A percentile compares a stretch with the other conserved stretches of the same genome.
Evolutionary conservation across 2,797 vertebrate species (phyloP).

Genomic region (Sardinella longiceps): DNA sequence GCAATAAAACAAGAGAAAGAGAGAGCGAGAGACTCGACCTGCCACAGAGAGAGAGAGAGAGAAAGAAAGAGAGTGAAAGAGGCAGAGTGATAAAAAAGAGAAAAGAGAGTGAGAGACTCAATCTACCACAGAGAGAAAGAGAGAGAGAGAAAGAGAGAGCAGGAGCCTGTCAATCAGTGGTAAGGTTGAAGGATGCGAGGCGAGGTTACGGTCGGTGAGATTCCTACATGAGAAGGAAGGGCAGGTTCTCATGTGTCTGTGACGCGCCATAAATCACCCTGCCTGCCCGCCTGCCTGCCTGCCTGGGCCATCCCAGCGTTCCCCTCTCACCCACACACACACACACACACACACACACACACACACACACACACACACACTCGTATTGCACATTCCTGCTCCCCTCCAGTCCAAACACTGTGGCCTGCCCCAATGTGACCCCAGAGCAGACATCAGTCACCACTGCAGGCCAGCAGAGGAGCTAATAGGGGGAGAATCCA

Average conservation of each 20-base stretch:
- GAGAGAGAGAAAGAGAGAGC: background rate
- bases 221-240: background rate
- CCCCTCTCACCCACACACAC: background rate
- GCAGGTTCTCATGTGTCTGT: background rate
- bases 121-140: background rate
- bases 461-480: background rate
- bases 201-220: background rate
- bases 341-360: background rate
- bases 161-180: background rate
- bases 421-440: constrained; percentile 1
- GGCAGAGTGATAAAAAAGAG: background rate
- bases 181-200: background rate
- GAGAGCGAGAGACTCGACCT: background rate
- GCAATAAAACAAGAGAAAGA: background rate
- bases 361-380: background rate
- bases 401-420: background rate
- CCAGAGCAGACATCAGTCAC: background rate
- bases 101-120: background rate
- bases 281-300: too few relatives aligned
- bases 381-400: background rate
- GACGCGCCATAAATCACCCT: background rate
- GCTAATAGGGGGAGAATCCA: constrained; percentile 9
- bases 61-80: background rate
- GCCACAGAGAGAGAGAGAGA: background rate
- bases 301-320: background rate